phyloP scores from a whole-genome alignment of 2,797 vertebrate genomes.

The Poliocrania exsul region DNA sequence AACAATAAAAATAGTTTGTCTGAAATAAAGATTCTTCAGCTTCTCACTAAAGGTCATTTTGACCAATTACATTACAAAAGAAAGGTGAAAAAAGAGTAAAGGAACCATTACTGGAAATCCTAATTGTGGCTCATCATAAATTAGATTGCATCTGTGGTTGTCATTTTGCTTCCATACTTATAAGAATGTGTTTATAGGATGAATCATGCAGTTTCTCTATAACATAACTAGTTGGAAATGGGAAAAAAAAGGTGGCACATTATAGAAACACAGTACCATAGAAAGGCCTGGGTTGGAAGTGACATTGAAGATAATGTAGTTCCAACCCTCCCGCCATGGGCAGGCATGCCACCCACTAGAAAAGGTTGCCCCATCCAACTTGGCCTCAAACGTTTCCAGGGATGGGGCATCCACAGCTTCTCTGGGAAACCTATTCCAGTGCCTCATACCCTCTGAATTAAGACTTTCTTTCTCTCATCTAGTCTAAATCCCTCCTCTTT shows the following conservation, averaged over 20 bases:
- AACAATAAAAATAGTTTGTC: background rate
- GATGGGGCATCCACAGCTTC: background rate
- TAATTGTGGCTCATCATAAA: conserved; percentile 35
- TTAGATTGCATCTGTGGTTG: background rate
- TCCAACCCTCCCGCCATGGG: background rate
- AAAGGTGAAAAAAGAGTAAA: background rate
- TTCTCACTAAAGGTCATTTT: conserved; percentile 22
- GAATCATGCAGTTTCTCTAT: conserved; percentile 17
- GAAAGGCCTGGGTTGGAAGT: background rate
- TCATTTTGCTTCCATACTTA: background rate
- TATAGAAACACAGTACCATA: background rate
- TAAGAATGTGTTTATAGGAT: conserved; percentile 3
- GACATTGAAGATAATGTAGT: background rate
- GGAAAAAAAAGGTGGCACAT: conserved; percentile 62
- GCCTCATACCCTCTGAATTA: background rate
- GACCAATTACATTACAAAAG: conserved; percentile 13
- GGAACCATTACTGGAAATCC: background rate
- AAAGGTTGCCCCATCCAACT: background rate
- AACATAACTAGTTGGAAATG: conserved; percentile 56
- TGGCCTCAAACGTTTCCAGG: background rate
- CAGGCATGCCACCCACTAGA: background rate
- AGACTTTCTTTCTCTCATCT: background rate
- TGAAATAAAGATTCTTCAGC: conserved; percentile 19
- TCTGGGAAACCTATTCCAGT: background rate
- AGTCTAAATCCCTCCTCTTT: background rate